Evolutionary conservation across 1,140 invertebrate genomes (phyloP).

Genomic region (Agrilus planipennis): DNA sequence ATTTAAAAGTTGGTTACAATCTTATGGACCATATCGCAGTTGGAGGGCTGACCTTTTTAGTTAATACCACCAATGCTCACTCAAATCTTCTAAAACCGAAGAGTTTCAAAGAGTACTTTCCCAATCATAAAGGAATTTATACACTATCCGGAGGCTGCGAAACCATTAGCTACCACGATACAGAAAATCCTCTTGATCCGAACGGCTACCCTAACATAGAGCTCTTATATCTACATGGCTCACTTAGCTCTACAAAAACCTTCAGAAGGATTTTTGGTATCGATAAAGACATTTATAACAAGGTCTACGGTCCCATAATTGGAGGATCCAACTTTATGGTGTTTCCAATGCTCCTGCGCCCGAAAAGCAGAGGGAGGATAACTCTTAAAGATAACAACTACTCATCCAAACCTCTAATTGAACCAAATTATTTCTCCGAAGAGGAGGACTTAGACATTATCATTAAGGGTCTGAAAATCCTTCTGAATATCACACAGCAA

Average conservation of each 20-base stretch:
- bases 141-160: slow-evolving; percentile 71
- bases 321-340: slow-evolving; percentile 27
- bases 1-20: slow-evolving; percentile 68
- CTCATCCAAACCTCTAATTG: slow-evolving; percentile 62
- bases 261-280: slow-evolving; percentile 31
- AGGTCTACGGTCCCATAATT: slow-evolving; percentile 30
- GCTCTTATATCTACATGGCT: slow-evolving; percentile 49
- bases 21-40: slow-evolving; percentile 67
- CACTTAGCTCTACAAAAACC: slow-evolving; percentile 32
- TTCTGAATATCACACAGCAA: slow-evolving; percentile 28
- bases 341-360: slow-evolving; percentile 53
- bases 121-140: slow-evolving; percentile 51
- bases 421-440: slow-evolving; percentile 66
- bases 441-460: slow-evolving; percentile 33
- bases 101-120: slow-evolving; percentile 37
- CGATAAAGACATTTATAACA: slow-evolving; percentile 30
- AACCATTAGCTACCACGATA: slow-evolving; percentile 54
- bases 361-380: slow-evolving; percentile 57
- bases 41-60: slow-evolving; percentile 53
- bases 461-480: slow-evolving; percentile 29
- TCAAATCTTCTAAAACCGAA: slow-evolving; percentile 16
- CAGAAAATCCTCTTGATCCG: slow-evolving; percentile 40
- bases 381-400: slow-evolving; percentile 54
- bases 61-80: slow-evolving; percentile 38
- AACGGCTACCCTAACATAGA: slow-evolving; percentile 65